Percentiles rank a stretch among this genome's conserved stretches.
Conservation (phyloP, 2,888 invertebrate genomes). For the Drosophila meridiana region DNA sequence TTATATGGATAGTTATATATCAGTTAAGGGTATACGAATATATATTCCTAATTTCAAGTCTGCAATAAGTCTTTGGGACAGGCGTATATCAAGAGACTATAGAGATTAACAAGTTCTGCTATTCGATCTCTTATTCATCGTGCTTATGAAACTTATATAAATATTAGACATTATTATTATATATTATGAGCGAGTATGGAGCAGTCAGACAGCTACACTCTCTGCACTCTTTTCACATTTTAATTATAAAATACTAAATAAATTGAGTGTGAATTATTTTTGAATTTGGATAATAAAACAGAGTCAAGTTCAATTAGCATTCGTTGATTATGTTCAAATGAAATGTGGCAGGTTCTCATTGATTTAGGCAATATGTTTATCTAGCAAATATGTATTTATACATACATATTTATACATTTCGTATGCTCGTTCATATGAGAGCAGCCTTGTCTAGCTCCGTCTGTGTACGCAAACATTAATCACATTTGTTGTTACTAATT, state of each 20-base stretch:
- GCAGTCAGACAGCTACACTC: neutral
- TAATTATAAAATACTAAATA: neutral
- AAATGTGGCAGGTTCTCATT: neutral
- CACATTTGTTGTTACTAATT: conserved; percentile 44
- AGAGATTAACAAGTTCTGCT: too few relatives aligned
- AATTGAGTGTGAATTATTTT: conserved; percentile 3
- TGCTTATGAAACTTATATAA: too few relatives aligned
- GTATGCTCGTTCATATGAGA: neutral
- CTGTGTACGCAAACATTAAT: conserved; percentile 17
- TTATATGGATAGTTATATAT: too few relatives aligned
- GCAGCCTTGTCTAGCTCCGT: neutral
- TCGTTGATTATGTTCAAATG: neutral
- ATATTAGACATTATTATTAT: too few relatives aligned
- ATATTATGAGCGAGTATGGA: neutral
- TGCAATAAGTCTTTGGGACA: too few relatives aligned
- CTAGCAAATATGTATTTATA: neutral
- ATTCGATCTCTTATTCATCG: too few relatives aligned
- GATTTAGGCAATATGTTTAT: neutral
- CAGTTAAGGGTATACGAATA: too few relatives aligned
- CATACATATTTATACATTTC: neutral
- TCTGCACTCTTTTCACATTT: neutral
- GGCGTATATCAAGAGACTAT: too few relatives aligned
- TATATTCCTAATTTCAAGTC: too few relatives aligned
- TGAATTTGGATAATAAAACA: neutral
- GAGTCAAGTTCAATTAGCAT: conserved; percentile 6